phyloP scores from a whole-genome alignment of 2,113 vertebrate species.

The Greenwoodochromis staneri region DNA sequence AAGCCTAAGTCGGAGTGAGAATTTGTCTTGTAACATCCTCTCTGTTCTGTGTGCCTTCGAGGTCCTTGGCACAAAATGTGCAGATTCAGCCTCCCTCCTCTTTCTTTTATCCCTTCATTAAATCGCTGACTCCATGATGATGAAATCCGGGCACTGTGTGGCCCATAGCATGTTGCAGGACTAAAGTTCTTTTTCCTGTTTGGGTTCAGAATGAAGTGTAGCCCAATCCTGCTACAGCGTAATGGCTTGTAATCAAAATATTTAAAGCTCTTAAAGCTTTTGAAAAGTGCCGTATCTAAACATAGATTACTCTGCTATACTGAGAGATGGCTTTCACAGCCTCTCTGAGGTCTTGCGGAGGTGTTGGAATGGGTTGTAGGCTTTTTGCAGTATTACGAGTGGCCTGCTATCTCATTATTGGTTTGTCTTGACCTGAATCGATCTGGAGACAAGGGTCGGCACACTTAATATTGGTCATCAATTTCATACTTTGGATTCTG shows the following conservation, averaged over 20 bases:
- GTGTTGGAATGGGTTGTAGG: background rate
- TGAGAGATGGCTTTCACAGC: background rate
- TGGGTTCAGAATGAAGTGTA: background rate
- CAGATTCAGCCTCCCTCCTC: background rate
- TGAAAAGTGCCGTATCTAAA: background rate
- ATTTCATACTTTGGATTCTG: background rate
- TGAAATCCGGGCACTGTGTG: background rate
- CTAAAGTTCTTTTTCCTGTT: background rate
- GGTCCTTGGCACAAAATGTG: background rate
- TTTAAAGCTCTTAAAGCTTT: background rate
- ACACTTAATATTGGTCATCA: background rate
- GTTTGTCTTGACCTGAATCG: background rate
- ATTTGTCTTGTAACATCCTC: background rate
- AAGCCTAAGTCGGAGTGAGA: background rate
- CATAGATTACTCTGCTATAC: background rate
- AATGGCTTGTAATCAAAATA: background rate
- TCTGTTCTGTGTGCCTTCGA: rapidly evolving
- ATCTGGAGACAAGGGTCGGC: background rate
- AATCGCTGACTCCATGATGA: background rate
- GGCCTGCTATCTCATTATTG: background rate
- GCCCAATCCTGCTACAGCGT: background rate
- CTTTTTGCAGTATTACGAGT: background rate
- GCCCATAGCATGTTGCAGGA: background rate
- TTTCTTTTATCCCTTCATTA: background rate
- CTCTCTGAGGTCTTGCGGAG: background rate